Evolutionary conservation across 1,140 invertebrate genomes (phyloP), one percentile per base, ranked within the genome.

Genomic region (Batillaria attramentaria): DNA sequence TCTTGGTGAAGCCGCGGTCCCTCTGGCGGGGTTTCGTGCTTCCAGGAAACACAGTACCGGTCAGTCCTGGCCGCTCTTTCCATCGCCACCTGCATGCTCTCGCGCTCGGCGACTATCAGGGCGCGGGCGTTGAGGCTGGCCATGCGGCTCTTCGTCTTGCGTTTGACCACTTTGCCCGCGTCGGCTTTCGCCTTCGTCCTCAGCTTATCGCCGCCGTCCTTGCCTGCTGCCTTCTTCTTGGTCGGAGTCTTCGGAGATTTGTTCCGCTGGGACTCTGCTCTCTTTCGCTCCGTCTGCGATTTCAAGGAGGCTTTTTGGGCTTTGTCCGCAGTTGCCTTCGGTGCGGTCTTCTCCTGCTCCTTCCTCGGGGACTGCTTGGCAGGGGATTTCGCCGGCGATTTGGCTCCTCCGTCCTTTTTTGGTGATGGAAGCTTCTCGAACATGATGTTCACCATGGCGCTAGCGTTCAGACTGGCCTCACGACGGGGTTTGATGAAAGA

Each of bases 391-490:
- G 37, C 33, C 50, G 5, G 33, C 42, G 18, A 3, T 70, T 60
- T 78, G 31, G 37, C 31, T 39, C 50, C 28, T 50, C 39, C 18
- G 33, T 46, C 43, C 57, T 77, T 79, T 42, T 75, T 79, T 33
- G 79, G 31, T 50, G 41, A 74, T 35, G 79, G 68, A 20, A 79
- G 76, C 43, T 81, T 86, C 46, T 86, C 85, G 80, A 77, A 86
- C 43, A 86, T 60, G 41, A 87, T 86, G 57, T 87, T 84, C 24
- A 86, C 81, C 69, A 80, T 81, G 39, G 80, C 81, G 39, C 78
- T 79, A 33, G 86, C 86, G 82, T 84, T 85, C 20, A 87, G 65
- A 77, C 86, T 87, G 16, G 86, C 86, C 72, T 86, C 85, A 41
- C 86, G 66, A 78, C 84, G 85, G 18, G 73, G 73, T 28, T 75